Conservation (phyloP, 1,140 invertebrate species). For the Neodiprion fabricii region DNA sequence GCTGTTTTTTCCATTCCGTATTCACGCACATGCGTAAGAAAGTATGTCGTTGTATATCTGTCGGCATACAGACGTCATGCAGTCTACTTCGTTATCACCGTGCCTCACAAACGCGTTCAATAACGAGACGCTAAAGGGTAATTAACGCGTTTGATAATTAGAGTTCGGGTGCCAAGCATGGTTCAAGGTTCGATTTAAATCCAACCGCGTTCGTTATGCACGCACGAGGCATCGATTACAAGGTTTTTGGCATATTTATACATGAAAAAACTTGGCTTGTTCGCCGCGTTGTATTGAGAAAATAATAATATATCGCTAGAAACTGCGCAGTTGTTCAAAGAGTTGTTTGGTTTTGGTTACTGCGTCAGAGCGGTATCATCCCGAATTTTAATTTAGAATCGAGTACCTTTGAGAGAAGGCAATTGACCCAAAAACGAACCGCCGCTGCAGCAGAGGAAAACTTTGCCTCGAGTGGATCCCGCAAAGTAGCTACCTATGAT, state of each 20-base stretch:
- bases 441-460: too few species aligned
- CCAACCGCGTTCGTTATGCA: not conserved
- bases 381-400: conserved; percentile 8
- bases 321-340: not conserved
- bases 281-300: not conserved
- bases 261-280: not conserved
- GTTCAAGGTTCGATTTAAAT: not conserved
- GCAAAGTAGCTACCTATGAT: too few species aligned
- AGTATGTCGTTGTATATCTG: too few species aligned
- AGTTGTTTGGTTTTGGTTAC: not conserved
- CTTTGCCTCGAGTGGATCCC: too few species aligned
- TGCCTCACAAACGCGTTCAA: not conserved
- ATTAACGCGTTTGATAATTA: conserved; percentile 1
- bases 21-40: too few species aligned
- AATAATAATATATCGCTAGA: not conserved
- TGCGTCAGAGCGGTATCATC: not conserved
- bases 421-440: not conserved
- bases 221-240: not conserved
- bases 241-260: not conserved
- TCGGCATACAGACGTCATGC: too few species aligned
- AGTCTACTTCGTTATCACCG: too few species aligned
- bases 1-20: too few species aligned
- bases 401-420: not conserved
- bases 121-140: not conserved
- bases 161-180: not conserved